Evolutionary conservation across 2,888 invertebrate genomes (phyloP), one percentile per base, ranked within the genome.

Genomic region (Chrysolina oricalcia): DNA sequence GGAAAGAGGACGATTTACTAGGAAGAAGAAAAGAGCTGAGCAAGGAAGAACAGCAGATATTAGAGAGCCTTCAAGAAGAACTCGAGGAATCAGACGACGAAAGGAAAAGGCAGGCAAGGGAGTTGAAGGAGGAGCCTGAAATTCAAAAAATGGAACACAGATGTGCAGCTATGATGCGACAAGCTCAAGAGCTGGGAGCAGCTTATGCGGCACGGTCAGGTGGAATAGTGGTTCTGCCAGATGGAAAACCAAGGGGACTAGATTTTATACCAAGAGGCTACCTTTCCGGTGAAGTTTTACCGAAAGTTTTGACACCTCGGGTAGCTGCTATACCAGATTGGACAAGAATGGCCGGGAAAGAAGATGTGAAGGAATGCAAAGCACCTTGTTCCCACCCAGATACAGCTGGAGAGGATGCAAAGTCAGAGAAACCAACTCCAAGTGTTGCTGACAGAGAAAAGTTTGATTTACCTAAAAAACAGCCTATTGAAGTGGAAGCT

Each of bases 221-320:
- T n/a, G 74, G 74, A n/a, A 70, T 68, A 41, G 72, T 80, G 13
- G 66, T 76, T 2, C 35, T 81, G 56, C 78, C 80, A 35, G 76
- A 67, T 15, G 9, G 17, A 13, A 78, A 4, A 62, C 15, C 9
- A 35, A 68, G 15, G 27, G n/a, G n/a, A 13, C 63, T 56, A 15
- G 43, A 59, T 35, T 35, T 72, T 19, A 77, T 78, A 50, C 78
- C 76, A 0, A 64, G 40, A 50, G 78, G 78, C 1, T 77, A 76
- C 59, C 70, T 76, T n/a, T 66, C 74, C 13, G 78, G 76, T 23
- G 68, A 72, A 48, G 56, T 59, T 46, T 19, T 72, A 11, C 70
- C 72, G 8, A 67, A 72, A 27, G 11, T 64, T 21, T 48, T 70
- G 53, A 13, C 35, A 11, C 50, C 50, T n/a, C 59, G 21, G 5